phyloP scores from a whole-genome alignment of 2,888 invertebrate genomes.

The Leucania comma region DNA sequence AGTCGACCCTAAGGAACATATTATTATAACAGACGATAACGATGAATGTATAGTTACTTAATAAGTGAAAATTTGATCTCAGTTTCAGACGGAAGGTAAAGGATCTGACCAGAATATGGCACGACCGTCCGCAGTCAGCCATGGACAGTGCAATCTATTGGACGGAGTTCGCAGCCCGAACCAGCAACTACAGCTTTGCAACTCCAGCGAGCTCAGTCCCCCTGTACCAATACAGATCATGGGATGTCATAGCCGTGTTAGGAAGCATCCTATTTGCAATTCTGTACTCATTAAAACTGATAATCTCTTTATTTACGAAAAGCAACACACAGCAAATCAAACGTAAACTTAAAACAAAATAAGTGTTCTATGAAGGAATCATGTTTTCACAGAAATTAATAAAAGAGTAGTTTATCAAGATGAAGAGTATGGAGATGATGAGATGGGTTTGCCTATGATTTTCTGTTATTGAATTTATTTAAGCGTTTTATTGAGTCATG shows the following conservation, averaged over 20 bases:
- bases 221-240: conserved; percentile 84
- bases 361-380: not conserved
- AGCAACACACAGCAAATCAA: conserved; percentile 1
- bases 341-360: conserved; percentile 53
- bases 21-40: no score
- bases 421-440: not conserved
- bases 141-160: conserved; percentile 92
- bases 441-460: no score
- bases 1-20: no score
- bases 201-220: conserved; percentile 87
- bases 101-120: conserved; percentile 88
- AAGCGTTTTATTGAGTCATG: not conserved
- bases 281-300: conserved; percentile 28
- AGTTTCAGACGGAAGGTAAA: conserved; percentile 85
- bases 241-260: conserved; percentile 75
- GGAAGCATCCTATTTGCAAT: conserved; percentile 18
- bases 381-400: not conserved
- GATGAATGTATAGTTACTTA: not conserved
- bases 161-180: conserved; percentile 91
- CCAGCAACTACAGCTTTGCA: conserved; percentile 82
- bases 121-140: conserved; percentile 90
- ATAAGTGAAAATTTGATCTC: conserved; percentile 55
- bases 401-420: not conserved
- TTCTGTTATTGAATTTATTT: no score
- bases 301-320: conserved; percentile 17